Evolutionary conservation across 2,797 vertebrate species (phyloP), one percentile per base, ranked within the genome.

Genomic region (Hemitrygon akajei): DNA sequence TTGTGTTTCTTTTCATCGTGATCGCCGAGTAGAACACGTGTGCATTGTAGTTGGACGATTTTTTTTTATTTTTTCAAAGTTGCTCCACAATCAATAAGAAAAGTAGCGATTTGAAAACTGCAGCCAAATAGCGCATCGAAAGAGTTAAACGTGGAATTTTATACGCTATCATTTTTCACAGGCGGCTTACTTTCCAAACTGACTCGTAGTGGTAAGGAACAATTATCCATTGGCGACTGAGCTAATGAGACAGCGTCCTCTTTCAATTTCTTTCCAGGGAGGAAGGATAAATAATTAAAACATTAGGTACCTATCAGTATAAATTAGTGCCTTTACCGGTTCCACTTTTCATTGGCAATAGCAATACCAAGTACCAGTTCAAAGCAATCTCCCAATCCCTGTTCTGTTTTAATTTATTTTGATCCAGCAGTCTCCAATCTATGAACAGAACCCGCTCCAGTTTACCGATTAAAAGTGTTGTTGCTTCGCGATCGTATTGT

Each of bases 71-170:
- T 66, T 87, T 87, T 58, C 30, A 56, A 87, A 79, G 1, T n/a
- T 63, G 60, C 30, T 63, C 18, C 22, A 30, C 25, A 5, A 30
- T 87, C 30, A 87, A 92, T 25, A 47, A 22, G 22, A 71, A 91
- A 87, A 60, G 56, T 73, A 34, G 20, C 4, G 37, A 71, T 91
- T 73, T 71, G 81, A 47, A 87, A 87, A 12, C 30, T 60, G 40
- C 14, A 93, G 25, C 2, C n/a, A 47, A 30, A 76, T 30, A 16
- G 71, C 27, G 69, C 27, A n/a, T 37, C 18, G n/a, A 25, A 93
- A 93, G 91, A 20, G 91, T 93, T 93, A 93, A 75, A 76, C 69
- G 37, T 75, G 69, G 91, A 75, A 75, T 75, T 30, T 93, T 76
- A 40, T 76, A 27, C 40, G 34, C 37, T 58, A 75, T 92, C 37